Evolutionary conservation across 2,797 vertebrate species (phyloP), one percentile per base, ranked within the genome.

Genomic region (Myripristis jacobus): DNA sequence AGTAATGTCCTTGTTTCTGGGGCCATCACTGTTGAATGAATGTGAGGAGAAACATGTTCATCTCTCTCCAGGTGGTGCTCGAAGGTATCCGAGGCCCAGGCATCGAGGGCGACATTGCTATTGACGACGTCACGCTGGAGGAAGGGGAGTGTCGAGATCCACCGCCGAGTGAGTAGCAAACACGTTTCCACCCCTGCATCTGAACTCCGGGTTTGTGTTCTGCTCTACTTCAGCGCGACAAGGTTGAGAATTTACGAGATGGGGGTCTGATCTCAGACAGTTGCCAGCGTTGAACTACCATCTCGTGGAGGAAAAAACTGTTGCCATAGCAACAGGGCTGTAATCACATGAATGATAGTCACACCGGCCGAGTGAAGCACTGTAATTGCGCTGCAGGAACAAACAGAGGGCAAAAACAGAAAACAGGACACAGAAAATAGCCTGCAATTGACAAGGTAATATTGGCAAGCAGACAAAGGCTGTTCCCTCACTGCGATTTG

Each of bases 71-170:
- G 97, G 94, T 99, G 73, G 95, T 98, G 70, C 95, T 99, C 46
- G 97, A 99, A 92, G 98, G 97, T n/a, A 90, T 99, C 80, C 94
- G 98, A 6, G 97, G 98, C 47, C 94, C 95, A 0, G 97, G 98
- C 27, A 98, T 99, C 1, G 98, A 99, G 89, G 98, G 98, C 3
- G 98, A 99, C 83, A 99, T 99, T 12, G 97, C 98, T 68, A 96
- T 99, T 0, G 98, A 99, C 44, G 98, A 99, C 4, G 94, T 99
- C 61, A 96, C 95, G 0, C 94, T 99, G 21, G 94, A 97, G 84
- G 98, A 99, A 90, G 97, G 97, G 70, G 96, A 98, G 88, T 99
- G 98, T 90, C 92, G 94, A 88, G 95, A 97, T 90, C 94, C 95
- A 12, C 95, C 96, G 0, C 94, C 94, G 80, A 97, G 97, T 98